A percentile compares a stretch with the other conserved stretches of the same genome.
Conservation (phyloP, 2,797 vertebrate genomes). For the Aldrovandia affinis region DNA sequence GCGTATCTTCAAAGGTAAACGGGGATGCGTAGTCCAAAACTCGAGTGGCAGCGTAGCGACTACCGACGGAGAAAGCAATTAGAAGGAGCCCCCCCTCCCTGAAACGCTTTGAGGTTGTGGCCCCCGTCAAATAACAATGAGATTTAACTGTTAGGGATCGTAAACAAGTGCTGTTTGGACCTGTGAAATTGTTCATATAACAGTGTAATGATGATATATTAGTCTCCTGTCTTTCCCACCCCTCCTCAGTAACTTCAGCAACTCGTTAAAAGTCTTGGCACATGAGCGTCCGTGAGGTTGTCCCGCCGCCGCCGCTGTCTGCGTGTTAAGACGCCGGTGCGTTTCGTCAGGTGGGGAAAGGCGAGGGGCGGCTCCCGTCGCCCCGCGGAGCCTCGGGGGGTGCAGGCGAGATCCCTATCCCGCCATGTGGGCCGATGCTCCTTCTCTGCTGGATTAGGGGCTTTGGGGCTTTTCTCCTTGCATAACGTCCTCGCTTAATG, state of each 20-base stretch:
- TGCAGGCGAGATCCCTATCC: slow-evolving; percentile 14
- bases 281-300: slow-evolving; percentile 25
- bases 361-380: not conserved
- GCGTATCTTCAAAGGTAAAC: slow-evolving; percentile 28
- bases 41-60: slow-evolving; percentile 41
- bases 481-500: slow-evolving; percentile 68
- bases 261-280: slow-evolving; percentile 30
- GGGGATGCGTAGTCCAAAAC: slow-evolving; percentile 35
- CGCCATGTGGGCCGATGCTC: slow-evolving; percentile 11
- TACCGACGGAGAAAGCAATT: slow-evolving; percentile 43
- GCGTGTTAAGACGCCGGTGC: not conserved
- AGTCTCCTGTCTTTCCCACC: slow-evolving; percentile 47
- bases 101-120: slow-evolving; percentile 42
- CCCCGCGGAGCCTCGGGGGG: not conserved
- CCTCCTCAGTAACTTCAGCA: slow-evolving; percentile 31
- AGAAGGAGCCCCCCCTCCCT: slow-evolving; percentile 28
- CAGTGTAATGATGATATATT: slow-evolving; percentile 57
- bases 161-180: slow-evolving; percentile 49
- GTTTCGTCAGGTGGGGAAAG: slow-evolving; percentile 23
- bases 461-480: slow-evolving; percentile 76
- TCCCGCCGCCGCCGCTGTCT: not conserved
- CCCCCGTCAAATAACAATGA: slow-evolving; percentile 40
- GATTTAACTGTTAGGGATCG: slow-evolving; percentile 41
- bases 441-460: slow-evolving; percentile 67
- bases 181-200: slow-evolving; percentile 46